Evolutionary conservation across 2,797 vertebrate species (phyloP).

Genomic region (Schizopygopsis malacanthus): DNA sequence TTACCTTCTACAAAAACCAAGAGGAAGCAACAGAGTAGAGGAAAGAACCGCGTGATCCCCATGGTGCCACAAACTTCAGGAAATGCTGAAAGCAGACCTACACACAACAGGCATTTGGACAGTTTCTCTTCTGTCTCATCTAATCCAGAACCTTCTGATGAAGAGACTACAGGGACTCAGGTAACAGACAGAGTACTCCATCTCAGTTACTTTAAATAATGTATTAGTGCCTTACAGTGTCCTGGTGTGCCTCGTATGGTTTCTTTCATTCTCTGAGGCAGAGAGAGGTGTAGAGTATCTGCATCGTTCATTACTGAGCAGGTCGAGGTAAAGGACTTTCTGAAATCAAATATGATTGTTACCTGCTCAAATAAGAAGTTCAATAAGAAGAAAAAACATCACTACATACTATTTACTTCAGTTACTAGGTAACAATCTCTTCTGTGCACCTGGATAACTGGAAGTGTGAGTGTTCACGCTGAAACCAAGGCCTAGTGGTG

Average conservation of each 20-base stretch:
- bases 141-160: constrained; percentile 45
- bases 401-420: constrained; percentile 13
- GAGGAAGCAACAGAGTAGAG: constrained; percentile 67
- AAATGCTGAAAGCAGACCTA: constrained; percentile 59
- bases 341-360: constrained; percentile 65
- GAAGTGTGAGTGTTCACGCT: background rate
- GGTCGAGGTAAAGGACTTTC: constrained; percentile 54
- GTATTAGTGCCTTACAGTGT: constrained; percentile 64
- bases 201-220: constrained; percentile 72
- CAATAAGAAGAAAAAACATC: background rate
- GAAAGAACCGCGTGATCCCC: constrained; percentile 50
- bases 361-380: constrained; percentile 47
- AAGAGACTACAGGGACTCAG: constrained; percentile 55
- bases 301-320: constrained; percentile 76
- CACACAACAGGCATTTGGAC: constrained; percentile 58
- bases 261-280: constrained; percentile 48
- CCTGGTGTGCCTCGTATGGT: constrained; percentile 52
- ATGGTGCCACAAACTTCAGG: constrained; percentile 56
- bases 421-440: constrained; percentile 4
- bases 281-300: constrained; percentile 70
- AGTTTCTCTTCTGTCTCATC: constrained; percentile 52
- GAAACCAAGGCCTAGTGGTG: background rate
- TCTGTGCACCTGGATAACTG: background rate
- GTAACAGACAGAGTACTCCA: constrained; percentile 58
- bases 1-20: constrained; percentile 74